Base-by-base conservation (phyloP, 1,140 invertebrate genomes). In the Meloidogyne chitwoodi region DNA sequence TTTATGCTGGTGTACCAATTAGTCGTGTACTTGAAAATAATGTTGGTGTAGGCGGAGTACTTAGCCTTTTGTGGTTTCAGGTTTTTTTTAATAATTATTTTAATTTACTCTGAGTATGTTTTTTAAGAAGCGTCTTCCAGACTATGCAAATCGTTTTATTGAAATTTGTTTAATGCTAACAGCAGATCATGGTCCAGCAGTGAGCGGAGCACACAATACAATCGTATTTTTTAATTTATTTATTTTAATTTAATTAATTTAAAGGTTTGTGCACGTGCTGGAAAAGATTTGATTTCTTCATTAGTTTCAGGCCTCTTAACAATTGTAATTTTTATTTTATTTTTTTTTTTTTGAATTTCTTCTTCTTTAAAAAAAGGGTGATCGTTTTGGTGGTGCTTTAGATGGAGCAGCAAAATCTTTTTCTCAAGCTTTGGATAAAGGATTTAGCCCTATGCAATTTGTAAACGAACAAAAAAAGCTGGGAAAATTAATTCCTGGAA, bases 111-210 rank as follows among this genome's bases (percentile, higher is more conserved):
- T 12, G 5, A 24, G 11, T 19, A 31, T 73, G 8, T 16, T 8
- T 66, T 77, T 83, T 69, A 76, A 87, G 81, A 87, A 87, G 56
- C 93, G 94, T 83, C 89, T 99, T 19, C 96, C 96, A 0, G 89
- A 92, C 0, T 95, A 95, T 88, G 95, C 95, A 29, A 94, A 93
- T 87, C 96, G 96, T 89, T 99, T 99, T 90, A 92, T 99, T 80
- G 97, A 99, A 90, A 97, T 99, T 93, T 96, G 95, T 85, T 89
- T 99, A 34, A 98, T 99, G 92, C 93, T 99, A 38, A 99, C 97
- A 0, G 97, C 97, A 67, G 97, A 99, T 90, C 97, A 99, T 88
- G 97, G 96, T 29, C 96, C 97, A 0, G 97, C 96, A 14, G 97
- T 99, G 0, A 96, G 94, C 11, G 97, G 96, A 22, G 96, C 96